phyloP scores from a whole-genome alignment of 2,888 invertebrate genomes.

The Aradus depressus region DNA sequence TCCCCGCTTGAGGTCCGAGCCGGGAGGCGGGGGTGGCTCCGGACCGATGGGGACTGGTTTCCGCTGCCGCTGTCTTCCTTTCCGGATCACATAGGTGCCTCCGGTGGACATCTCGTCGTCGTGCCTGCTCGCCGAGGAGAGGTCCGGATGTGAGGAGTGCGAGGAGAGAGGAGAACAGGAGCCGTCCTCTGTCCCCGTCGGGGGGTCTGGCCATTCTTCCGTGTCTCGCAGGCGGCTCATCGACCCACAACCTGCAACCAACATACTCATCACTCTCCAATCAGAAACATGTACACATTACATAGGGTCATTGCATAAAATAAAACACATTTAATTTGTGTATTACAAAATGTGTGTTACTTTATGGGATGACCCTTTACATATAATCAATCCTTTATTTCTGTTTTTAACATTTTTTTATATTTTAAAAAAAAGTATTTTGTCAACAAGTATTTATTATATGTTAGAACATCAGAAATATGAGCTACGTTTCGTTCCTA shows the following conservation, averaged over 20 bases:
- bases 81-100: conserved; percentile 72
- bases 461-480: no score
- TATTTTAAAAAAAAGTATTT: neutral
- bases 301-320: no score
- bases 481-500: no score
- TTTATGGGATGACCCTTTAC: no score
- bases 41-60: conserved; percentile 43
- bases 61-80: conserved; percentile 54
- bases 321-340: no score
- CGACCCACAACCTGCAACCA: conserved; percentile 55
- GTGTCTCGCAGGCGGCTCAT: conserved; percentile 57
- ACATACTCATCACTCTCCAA: no score
- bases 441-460: no score
- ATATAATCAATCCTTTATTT: no score
- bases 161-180: conserved; percentile 51
- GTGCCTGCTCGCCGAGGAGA: conserved; percentile 24
- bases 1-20: conserved; percentile 52
- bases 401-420: neutral
- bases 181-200: conserved; percentile 54
- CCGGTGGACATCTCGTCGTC: conserved; percentile 43
- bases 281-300: no score
- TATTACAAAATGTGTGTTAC: no score
- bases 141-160: conserved; percentile 32
- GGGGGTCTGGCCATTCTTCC: conserved; percentile 66
- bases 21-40: conserved; percentile 20